These are phyloP conservation scores for Clepsis dumicolana DNA, from an alignment of 2,888 invertebrate species.

Conservation along the genomic window DNA sequence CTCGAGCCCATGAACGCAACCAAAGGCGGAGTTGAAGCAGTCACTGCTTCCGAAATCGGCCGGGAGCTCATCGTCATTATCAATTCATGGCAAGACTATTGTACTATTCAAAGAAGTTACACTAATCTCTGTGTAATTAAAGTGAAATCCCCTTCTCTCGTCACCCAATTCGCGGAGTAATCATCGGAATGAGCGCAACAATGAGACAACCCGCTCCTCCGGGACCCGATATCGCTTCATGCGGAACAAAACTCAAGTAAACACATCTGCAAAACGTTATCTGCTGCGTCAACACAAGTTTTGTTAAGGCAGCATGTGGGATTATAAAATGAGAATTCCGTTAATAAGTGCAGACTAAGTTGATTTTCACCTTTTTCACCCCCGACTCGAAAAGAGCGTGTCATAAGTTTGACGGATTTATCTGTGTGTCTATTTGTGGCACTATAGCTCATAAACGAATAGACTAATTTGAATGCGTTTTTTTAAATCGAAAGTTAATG, in stretches of 20 bases:
- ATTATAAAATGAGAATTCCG: constrained; percentile 14
- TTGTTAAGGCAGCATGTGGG: not conserved
- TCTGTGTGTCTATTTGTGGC: no score
- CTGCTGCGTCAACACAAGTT: constrained; percentile 12
- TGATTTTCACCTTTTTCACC: no score
- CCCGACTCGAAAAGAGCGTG: no score
- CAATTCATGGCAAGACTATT: not conserved
- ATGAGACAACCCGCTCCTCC: constrained; percentile 20
- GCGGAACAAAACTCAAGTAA: constrained; percentile 20
- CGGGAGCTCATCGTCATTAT: no score
- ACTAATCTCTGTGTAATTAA: constrained; percentile 6
- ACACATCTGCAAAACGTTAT: constrained; percentile 18
- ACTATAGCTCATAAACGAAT: no score
- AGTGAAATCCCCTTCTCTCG: not conserved
- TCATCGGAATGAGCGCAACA: constrained; percentile 23
- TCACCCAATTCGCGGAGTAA: constrained; percentile 22
- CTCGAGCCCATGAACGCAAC: no score
- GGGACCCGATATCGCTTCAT: constrained; percentile 26
- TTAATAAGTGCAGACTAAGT: not conserved
- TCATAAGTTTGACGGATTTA: no score
- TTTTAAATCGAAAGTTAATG: no score
- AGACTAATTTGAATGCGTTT: no score
- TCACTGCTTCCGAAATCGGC: no score
- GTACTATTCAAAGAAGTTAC: not conserved
- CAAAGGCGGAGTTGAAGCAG: no score